phyloP scores from a whole-genome alignment of 2,113 vertebrate genomes.

The Acanthisitta chloris region DNA sequence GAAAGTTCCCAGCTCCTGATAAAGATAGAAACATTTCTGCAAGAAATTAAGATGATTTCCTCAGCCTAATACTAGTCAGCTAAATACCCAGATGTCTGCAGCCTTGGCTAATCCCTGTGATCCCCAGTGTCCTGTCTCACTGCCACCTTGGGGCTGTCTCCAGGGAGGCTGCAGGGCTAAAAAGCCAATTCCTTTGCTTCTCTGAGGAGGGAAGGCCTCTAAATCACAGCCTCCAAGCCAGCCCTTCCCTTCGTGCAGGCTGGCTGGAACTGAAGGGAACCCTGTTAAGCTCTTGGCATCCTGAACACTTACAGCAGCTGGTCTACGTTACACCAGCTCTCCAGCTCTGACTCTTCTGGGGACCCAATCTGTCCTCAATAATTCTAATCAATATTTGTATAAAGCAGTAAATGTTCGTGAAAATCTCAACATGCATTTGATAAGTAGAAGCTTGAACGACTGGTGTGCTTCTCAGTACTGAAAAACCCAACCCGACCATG shows the following conservation, averaged over 20 bases:
- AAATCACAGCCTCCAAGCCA: neutral
- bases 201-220: neutral
- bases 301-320: neutral
- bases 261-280: neutral
- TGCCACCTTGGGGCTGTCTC: neutral
- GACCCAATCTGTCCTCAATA: neutral
- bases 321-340: neutral
- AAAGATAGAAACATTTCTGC: conserved; percentile 8
- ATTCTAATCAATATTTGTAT: neutral
- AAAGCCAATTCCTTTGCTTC: neutral
- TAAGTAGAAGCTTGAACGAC: neutral
- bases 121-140: neutral
- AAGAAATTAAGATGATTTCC: neutral
- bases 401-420: neutral
- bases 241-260: neutral
- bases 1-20: neutral
- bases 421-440: neutral
- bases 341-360: neutral
- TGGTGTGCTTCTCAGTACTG: neutral
- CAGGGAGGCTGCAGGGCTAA: neutral
- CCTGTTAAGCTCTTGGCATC: neutral
- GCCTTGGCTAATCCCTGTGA: neutral
- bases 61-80: neutral
- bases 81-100: neutral
- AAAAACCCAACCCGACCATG: neutral